phyloP scores from a whole-genome alignment of 2,888 invertebrate genomes.

The Cinara cedri region DNA sequence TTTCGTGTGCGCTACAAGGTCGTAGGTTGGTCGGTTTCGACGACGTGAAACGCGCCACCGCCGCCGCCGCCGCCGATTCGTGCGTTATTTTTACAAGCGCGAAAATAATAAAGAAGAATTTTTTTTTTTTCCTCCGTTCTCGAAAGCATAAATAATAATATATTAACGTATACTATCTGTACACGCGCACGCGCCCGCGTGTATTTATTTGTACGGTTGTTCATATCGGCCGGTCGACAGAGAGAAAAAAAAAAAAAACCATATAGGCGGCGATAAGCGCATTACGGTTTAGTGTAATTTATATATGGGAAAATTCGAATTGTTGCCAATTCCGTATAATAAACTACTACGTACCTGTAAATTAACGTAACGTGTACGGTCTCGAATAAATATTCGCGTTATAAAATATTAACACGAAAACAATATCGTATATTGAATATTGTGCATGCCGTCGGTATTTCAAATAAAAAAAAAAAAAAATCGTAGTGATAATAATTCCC shows the following conservation, averaged over 20 bases:
- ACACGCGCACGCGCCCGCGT: slow-evolving; percentile 3
- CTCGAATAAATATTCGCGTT: too few relatives aligned
- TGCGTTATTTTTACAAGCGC: slow-evolving; percentile 27
- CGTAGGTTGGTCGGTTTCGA: background rate
- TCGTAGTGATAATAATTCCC: too few relatives aligned
- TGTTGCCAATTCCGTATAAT: too few relatives aligned
- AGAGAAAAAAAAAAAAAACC: background rate
- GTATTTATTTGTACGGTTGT: slow-evolving; percentile 2
- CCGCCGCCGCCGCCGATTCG: background rate
- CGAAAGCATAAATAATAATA: background rate
- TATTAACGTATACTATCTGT: too few relatives aligned
- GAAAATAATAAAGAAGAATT: slow-evolving; percentile 22
- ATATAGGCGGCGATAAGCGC: too few relatives aligned
- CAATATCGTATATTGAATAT: too few relatives aligned
- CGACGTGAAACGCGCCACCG: slow-evolving; percentile 9
- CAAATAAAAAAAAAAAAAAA: slow-evolving; percentile 10
- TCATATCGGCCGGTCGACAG: background rate
- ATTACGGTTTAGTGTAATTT: too few relatives aligned
- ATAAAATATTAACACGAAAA: too few relatives aligned
- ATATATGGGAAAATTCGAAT: too few relatives aligned
- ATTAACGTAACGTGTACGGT: too few relatives aligned
- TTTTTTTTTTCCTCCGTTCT: slow-evolving; percentile 18
- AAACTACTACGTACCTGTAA: too few relatives aligned
- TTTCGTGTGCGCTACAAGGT: slow-evolving; percentile 37
- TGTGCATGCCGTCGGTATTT: slow-evolving; percentile 16